A percentile compares a stretch with the other conserved stretches of the same genome.
Evolutionary conservation across 2,113 vertebrate species (phyloP).

Genomic region (Rutilus rutilus): DNA sequence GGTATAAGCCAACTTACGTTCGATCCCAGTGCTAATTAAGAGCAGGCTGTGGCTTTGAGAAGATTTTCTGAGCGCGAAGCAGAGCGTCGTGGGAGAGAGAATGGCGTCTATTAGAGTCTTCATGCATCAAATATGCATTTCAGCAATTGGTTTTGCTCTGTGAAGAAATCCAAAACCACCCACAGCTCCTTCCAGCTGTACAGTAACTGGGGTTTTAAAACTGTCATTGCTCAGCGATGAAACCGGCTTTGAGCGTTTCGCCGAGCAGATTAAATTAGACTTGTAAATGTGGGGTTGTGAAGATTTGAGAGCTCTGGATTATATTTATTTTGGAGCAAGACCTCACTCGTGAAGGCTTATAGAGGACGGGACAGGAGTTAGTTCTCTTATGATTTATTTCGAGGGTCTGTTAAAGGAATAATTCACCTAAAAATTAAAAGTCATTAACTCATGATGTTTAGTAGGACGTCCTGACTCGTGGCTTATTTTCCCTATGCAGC

Average conservation of each 20-base stretch:
- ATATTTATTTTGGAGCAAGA: constrained; percentile 84
- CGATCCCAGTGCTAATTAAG: not conserved
- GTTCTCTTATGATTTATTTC: not conserved
- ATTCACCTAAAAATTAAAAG: not conserved
- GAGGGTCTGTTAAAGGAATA: constrained; percentile 9
- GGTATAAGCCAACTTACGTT: constrained; percentile 14
- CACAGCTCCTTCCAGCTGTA: constrained; percentile 90
- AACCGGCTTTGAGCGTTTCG: constrained; percentile 90
- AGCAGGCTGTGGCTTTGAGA: constrained; percentile 12
- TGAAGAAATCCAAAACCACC: constrained; percentile 88
- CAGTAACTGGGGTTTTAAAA: constrained; percentile 71
- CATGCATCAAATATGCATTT: constrained; percentile 90
- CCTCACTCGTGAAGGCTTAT: not conserved
- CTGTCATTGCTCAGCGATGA: constrained; percentile 89
- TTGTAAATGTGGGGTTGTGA: constrained; percentile 92
- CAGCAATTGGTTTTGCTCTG: constrained; percentile 89
- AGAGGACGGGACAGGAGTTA: not conserved
- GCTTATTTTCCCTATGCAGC: not conserved
- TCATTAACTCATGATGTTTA: not conserved
- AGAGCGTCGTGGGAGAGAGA: constrained; percentile 56
- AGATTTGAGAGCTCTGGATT: constrained; percentile 87
- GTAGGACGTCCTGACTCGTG: not conserved
- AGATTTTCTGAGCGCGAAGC: not conserved
- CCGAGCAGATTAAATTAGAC: constrained; percentile 92
- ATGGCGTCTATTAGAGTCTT: constrained; percentile 76